These are phyloP conservation scores for Mnemiopsis leidyi DNA, from an alignment of 37 sponge, comb jelly and placozoan genomes.

Conservation along the genomic window DNA sequence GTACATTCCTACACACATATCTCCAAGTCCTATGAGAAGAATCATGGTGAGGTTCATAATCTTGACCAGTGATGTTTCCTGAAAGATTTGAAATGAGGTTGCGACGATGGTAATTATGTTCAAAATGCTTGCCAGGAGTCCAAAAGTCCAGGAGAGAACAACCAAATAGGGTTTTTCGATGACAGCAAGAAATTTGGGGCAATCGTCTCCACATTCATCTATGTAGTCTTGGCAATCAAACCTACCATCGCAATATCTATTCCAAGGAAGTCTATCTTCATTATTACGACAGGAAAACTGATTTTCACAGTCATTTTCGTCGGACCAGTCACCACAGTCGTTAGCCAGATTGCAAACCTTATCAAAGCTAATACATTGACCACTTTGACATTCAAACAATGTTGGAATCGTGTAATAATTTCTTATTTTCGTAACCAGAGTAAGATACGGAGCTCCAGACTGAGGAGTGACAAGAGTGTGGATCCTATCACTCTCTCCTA, in stretches of 20 bases:
- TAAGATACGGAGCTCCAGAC: neutral
- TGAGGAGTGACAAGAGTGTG: neutral
- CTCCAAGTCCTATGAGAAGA: neutral
- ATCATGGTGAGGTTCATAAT: neutral
- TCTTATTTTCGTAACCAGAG: neutral
- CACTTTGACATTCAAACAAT: neutral
- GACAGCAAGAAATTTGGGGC: neutral
- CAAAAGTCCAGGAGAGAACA: neutral
- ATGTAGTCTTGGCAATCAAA: neutral
- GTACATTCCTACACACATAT: slow-evolving; percentile 13
- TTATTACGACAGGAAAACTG: neutral
- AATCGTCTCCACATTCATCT: neutral
- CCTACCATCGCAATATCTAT: neutral
- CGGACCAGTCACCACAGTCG: neutral
- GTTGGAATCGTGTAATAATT: neutral
- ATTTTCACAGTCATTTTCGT: neutral
- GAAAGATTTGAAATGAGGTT: neutral
- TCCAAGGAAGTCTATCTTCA: neutral
- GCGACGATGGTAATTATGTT: neutral
- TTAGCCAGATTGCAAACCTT: neutral
- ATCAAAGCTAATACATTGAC: neutral
- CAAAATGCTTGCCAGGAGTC: neutral
- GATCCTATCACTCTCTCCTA: neutral
- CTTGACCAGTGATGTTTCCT: neutral
- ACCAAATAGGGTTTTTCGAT: neutral